Percentiles rank a stretch among this genome's conserved stretches.
phyloP scores from a whole-genome alignment of 2,888 invertebrate species.

The Sepioteuthis lessoniana region DNA sequence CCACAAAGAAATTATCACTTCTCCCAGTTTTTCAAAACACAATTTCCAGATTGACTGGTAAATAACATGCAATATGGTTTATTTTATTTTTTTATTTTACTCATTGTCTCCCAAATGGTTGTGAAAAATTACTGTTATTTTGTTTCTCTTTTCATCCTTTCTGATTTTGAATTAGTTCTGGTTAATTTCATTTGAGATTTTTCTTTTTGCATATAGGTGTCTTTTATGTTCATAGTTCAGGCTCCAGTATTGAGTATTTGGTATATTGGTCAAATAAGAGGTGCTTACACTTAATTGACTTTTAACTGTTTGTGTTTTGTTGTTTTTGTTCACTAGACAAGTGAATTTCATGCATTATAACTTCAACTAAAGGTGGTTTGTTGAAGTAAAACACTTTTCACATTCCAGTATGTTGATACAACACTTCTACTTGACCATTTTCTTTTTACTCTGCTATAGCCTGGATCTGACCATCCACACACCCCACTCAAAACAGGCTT shows the following conservation, averaged over 20 bases:
- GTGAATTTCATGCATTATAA: background rate
- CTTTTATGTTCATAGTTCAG: background rate
- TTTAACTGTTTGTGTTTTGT: background rate
- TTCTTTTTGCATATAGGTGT: background rate
- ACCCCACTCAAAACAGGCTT: background rate
- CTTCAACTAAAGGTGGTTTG: background rate
- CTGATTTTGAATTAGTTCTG: background rate
- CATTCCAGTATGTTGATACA: conserved; percentile 20
- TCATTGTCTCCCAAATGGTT: background rate
- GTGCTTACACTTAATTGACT: background rate
- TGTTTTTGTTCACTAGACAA: background rate
- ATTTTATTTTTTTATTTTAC: no score
- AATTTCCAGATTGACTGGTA: background rate
- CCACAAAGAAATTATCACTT: background rate
- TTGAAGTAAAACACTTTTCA: conserved; percentile 23
- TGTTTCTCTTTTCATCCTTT: background rate
- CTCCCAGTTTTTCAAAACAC: no score
- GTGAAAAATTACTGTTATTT: background rate
- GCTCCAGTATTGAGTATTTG: background rate
- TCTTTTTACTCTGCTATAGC: background rate
- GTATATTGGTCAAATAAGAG: background rate
- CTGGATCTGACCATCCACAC: background rate
- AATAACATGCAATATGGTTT: background rate
- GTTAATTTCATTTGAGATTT: background rate
- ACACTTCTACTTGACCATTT: background rate